Conservation (phyloP, 1,140 invertebrate species). For the Ridgeia piscesae region DNA sequence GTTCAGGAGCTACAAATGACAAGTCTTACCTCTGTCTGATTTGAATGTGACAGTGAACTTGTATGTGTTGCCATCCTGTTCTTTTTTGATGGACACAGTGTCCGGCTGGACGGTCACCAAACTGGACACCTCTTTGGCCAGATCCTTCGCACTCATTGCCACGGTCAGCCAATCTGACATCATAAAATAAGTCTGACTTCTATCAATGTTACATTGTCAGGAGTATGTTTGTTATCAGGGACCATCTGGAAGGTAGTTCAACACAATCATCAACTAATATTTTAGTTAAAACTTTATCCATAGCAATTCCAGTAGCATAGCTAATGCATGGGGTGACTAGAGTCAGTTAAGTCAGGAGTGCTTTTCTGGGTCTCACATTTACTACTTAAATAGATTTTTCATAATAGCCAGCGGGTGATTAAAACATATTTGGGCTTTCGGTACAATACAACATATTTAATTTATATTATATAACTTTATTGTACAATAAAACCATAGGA, state of each 20-base stretch:
- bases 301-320: background rate
- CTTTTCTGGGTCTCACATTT: background rate
- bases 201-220: background rate
- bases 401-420: too few relatives aligned
- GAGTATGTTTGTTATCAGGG: background rate
- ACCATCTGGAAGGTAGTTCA: background rate
- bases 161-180: background rate
- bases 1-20: background rate
- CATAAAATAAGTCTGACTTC: background rate
- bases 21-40: background rate
- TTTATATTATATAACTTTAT: background rate
- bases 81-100: background rate
- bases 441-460: background rate
- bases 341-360: too few relatives aligned
- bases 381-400: background rate
- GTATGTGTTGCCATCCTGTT: background rate
- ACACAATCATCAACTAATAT: background rate
- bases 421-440: too few relatives aligned
- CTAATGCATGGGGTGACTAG: background rate
- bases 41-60: background rate
- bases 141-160: background rate
- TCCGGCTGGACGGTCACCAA: background rate
- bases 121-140: background rate
- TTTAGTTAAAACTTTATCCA: background rate
- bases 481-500: too few relatives aligned